Conservation (phyloP, 2,797 vertebrate species). For the Neosilurus mollespiculum region DNA sequence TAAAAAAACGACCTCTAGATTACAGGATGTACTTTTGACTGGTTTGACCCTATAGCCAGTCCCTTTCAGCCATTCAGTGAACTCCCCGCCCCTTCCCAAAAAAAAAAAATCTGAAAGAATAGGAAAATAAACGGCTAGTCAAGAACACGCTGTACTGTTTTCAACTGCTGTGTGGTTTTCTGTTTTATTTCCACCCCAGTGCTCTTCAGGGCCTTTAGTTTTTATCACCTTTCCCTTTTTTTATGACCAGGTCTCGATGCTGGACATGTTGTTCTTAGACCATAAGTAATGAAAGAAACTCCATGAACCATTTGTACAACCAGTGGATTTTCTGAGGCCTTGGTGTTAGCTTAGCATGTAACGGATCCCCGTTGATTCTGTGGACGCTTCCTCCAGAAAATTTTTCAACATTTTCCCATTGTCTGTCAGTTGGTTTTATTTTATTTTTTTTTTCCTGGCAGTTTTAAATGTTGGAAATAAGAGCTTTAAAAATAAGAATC, state of each 20-base stretch:
- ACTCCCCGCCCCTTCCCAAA: not conserved
- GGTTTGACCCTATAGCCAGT: slow-evolving; percentile 25
- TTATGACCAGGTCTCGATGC: slow-evolving; percentile 10
- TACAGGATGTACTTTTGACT: slow-evolving; percentile 29
- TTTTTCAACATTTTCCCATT: not conserved
- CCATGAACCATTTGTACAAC: not conserved
- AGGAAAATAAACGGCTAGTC: slow-evolving; percentile 15
- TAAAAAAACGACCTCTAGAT: slow-evolving; percentile 9
- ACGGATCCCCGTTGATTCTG: not conserved
- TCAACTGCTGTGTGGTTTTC: slow-evolving; percentile 32
- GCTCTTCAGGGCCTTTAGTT: slow-evolving; percentile 33
- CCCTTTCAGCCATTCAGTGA: not conserved
- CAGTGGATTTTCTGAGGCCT: not conserved
- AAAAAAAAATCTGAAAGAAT: not conserved
- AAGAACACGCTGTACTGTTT: slow-evolving; percentile 37
- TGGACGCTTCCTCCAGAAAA: not conserved
- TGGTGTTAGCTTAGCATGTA: not conserved
- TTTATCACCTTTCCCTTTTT: slow-evolving; percentile 32
- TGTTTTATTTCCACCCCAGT: slow-evolving; percentile 29
- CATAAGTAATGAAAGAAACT: not conserved
- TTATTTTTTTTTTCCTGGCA: too few relatives aligned
- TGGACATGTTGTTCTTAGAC: slow-evolving; percentile 22
- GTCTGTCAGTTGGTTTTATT: not conserved
- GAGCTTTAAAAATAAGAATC: not conserved
- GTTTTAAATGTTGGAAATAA: not conserved